These are phyloP conservation scores for Pyrocoelia pectoralis DNA, from an alignment of 2,888 invertebrate genomes.

Conservation along the genomic window DNA sequence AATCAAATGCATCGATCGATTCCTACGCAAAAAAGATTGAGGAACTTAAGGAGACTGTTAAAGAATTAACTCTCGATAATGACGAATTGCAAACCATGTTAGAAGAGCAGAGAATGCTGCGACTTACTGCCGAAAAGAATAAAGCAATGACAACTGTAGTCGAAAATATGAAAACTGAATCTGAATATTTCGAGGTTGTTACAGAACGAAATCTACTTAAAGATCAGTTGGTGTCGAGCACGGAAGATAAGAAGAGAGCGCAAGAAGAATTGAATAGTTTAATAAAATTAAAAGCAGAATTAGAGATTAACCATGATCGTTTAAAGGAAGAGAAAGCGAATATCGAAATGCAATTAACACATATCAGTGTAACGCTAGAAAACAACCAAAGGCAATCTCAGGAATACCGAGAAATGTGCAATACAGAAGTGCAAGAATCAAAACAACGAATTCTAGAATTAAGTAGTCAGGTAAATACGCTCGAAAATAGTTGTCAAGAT, in stretches of 20 bases:
- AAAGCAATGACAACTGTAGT: slow-evolving; percentile 42
- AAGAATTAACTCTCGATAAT: slow-evolving; percentile 68
- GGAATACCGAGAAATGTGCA: background rate
- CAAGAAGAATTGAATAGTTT: slow-evolving; percentile 20
- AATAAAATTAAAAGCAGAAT: slow-evolving; percentile 15
- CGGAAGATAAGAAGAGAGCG: slow-evolving; percentile 27
- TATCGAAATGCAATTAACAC: slow-evolving; percentile 22
- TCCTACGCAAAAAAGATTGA: slow-evolving; percentile 56
- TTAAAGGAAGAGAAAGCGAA: slow-evolving; percentile 25
- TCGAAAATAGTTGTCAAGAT: slow-evolving; percentile 44
- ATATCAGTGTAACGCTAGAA: slow-evolving; percentile 46
- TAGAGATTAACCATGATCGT: background rate
- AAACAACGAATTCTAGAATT: slow-evolving; percentile 37
- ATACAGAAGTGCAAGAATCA: slow-evolving; percentile 19
- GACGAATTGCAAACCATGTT: slow-evolving; percentile 67
- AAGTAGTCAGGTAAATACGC: background rate
- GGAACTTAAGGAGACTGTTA: slow-evolving; percentile 64
- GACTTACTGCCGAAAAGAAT: slow-evolving; percentile 51
- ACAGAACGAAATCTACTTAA: slow-evolving; percentile 45
- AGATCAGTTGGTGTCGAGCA: slow-evolving; percentile 16
- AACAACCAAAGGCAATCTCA: slow-evolving; percentile 52
- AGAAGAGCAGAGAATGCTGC: slow-evolving; percentile 62
- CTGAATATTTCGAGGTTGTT: slow-evolving; percentile 43
- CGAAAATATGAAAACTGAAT: slow-evolving; percentile 47
- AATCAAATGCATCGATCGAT: slow-evolving; percentile 18